Base-by-base conservation (phyloP, 2,888 invertebrate species). In the Pardosa pseudoannulata region DNA sequence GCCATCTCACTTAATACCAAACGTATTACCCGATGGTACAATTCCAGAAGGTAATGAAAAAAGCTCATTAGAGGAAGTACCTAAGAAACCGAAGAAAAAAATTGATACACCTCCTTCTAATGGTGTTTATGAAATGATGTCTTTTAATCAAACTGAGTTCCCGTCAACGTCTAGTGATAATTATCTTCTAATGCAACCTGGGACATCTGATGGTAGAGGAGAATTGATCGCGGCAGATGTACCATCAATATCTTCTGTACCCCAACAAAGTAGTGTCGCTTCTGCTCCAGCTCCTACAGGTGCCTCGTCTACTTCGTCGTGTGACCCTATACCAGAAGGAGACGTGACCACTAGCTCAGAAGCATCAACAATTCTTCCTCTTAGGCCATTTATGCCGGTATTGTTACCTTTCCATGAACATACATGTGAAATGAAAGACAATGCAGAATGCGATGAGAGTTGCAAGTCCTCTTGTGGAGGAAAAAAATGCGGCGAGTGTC, bases 341-440 rank as follows among this genome's bases (percentile, higher is more conserved):
- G 87, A 80, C 11, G 23, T 29, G 11, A 27, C 85, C 23, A 7
- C 64, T 13, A 62, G 13, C 16, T 50, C 79, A 6, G 79, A 85
- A 19, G 39, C 79, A 16, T 36, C 71, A 28, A 56, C 56, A 56
- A 75, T 78, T 46, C 62, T 89, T 56, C 89, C 89, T 2, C 71
- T 89, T 19, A 85, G 89, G 56, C 89, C 89, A 0, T 89, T 89
- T 76, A 88, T 89, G 89, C 89, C 89, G 0, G 86, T 89, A 2
- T 70, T 88, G 1, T 36, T 89, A 9, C 87, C 89, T 2, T 87
- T 79, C 71, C 87, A 87, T 29, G 82, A 85, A 16, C 87, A 87
- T 27, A 62, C 80, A 9, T 87, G 80, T 31, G 87, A 87, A n/a
- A 19, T 80, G 36, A 87, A 87, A n/a, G 87, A 80, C 5, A 36